Conservation (phyloP, 2,888 invertebrate genomes). For the Orchesella flavescens region DNA sequence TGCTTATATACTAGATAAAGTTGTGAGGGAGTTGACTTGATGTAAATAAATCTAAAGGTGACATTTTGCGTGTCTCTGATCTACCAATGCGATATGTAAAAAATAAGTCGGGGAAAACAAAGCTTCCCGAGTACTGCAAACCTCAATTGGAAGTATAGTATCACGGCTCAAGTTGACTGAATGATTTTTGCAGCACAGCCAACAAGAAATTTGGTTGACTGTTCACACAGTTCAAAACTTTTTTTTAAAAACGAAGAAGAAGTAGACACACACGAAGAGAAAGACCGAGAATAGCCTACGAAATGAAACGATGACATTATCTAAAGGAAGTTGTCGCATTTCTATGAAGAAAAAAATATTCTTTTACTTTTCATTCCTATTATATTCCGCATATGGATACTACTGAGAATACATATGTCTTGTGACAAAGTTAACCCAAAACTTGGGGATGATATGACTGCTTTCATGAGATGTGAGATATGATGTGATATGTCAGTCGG, state of each 20-base stretch:
- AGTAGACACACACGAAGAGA: background rate
- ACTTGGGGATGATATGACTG: background rate
- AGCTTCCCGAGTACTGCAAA: no score
- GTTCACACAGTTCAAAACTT: background rate
- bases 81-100: background rate
- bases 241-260: background rate
- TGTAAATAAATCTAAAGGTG: no score
- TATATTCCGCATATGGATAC: background rate
- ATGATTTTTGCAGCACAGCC: no score
- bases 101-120: no score
- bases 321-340: slow-evolving; percentile 20
- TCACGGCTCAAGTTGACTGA: no score
- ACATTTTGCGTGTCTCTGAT: background rate
- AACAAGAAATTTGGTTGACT: no score
- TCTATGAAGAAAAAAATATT: background rate
- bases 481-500: no score
- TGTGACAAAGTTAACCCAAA: background rate
- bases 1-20: no score
- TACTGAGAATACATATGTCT: background rate
- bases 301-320: slow-evolving; percentile 11
- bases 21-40: no score
- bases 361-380: background rate
- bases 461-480: no score
- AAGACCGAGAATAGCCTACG: background rate
- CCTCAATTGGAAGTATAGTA: no score